These are phyloP conservation scores for Delichon dasypus DNA, from an alignment of 2,797 vertebrate species.

Conservation along the genomic window DNA sequence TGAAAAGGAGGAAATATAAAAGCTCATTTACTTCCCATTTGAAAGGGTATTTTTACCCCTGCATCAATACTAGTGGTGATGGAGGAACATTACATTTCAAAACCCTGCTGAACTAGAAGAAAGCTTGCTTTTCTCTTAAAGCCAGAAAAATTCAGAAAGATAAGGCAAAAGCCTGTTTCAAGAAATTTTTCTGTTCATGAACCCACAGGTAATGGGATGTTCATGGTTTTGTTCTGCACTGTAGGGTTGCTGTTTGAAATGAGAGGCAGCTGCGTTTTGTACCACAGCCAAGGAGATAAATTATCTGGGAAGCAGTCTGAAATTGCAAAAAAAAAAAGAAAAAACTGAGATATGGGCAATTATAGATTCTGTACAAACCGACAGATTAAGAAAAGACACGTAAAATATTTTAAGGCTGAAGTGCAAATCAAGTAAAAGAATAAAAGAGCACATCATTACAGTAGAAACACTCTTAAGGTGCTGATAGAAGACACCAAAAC, in stretches of 20 bases:
- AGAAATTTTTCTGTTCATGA: constrained; percentile 45
- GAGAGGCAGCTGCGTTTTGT: constrained; percentile 54
- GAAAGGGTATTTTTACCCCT: constrained; percentile 70
- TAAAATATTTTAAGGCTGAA: constrained; percentile 35
- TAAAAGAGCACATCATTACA: neutral
- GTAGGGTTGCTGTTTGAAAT: constrained; percentile 59
- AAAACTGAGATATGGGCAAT: constrained; percentile 13
- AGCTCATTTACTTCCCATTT: constrained; percentile 72
- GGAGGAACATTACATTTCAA: constrained; percentile 64
- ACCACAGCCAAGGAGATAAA: constrained; percentile 47
- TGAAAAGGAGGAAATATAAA: constrained; percentile 72
- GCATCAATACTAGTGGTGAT: constrained; percentile 47
- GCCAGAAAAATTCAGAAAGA: constrained; percentile 37
- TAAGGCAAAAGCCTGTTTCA: constrained; percentile 57
- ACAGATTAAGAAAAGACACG: constrained; percentile 1
- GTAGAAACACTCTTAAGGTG: neutral
- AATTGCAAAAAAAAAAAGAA: constrained; percentile 31
- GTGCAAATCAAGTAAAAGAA: neutral
- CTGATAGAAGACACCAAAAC: neutral
- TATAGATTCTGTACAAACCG: neutral
- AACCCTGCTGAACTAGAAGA: constrained; percentile 59
- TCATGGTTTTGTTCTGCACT: constrained; percentile 60
- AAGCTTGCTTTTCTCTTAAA: constrained; percentile 38
- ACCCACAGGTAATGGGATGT: constrained; percentile 56
- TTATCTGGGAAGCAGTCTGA: constrained; percentile 52